Evolutionary conservation across 2,113 vertebrate genomes (phyloP).

Genomic region (Phaethon lepturus): DNA sequence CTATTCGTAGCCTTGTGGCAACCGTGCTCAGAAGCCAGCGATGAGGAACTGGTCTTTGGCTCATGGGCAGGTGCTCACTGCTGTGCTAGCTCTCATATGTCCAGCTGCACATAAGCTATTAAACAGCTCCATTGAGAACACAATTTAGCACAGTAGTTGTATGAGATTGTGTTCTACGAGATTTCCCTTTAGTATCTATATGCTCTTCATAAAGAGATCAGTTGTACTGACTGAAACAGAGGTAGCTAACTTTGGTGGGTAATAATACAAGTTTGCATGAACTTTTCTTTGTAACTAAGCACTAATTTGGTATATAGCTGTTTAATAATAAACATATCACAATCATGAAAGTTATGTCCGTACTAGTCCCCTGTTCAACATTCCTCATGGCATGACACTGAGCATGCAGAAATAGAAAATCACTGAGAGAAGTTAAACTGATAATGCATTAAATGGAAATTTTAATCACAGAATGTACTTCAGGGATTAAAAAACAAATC

Average conservation of each 20-base stretch:
- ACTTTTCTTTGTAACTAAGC: not conserved
- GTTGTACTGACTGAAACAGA: not conserved
- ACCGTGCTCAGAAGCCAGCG: not conserved
- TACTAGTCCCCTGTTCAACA: not conserved
- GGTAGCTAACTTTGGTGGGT: not conserved
- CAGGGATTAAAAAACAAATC: not conserved
- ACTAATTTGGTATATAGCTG: not conserved
- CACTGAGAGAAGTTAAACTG: not conserved
- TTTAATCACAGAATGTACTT: not conserved
- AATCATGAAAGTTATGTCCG: not conserved
- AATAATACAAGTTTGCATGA: not conserved
- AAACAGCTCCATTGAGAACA: not conserved
- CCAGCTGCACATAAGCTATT: not conserved
- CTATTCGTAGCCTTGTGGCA: not conserved
- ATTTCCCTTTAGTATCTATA: not conserved
- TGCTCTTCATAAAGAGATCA: not conserved
- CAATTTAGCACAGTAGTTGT: not conserved
- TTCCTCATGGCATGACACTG: not conserved
- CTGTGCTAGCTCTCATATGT: not conserved
- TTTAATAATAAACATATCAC: not conserved
- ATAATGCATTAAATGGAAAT: not conserved
- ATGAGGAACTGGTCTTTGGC: not conserved
- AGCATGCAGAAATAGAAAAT: not conserved
- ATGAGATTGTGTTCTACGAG: not conserved
- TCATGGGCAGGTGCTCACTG: not conserved